Evolutionary conservation across 2,797 vertebrate genomes (phyloP).

Genomic region (Astyanax mexicanus): DNA sequence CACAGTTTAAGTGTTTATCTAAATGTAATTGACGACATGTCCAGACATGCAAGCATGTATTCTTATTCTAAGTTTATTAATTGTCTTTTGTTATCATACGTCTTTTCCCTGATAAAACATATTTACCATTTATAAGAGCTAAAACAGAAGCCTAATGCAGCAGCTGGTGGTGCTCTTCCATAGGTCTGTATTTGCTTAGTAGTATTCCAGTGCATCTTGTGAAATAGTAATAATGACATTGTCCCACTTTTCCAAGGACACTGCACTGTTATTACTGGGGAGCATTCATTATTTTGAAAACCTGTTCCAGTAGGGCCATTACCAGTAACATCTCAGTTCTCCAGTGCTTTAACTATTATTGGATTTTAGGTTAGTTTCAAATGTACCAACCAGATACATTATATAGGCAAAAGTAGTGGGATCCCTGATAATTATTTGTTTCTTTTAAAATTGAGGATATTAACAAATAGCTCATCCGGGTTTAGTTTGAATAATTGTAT

Average conservation of each 20-base stretch:
- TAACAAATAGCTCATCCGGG: no score
- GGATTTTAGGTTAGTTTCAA: background rate
- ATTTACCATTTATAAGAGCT: background rate
- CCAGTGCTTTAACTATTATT: background rate
- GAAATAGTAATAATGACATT: slow-evolving; percentile 15
- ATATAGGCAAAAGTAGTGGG: no score
- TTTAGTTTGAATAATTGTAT: no score
- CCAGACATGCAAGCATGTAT: background rate
- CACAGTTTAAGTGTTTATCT: no score
- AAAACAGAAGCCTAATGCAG: background rate
- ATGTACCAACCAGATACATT: no score
- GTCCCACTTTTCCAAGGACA: slow-evolving; percentile 12
- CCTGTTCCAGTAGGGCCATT: background rate
- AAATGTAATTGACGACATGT: background rate
- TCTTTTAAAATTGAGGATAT: no score
- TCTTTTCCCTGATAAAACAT: background rate
- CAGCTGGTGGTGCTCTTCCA: background rate
- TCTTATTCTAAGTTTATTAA: background rate
- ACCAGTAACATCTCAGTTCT: background rate
- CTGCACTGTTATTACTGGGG: background rate
- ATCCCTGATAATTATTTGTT: no score
- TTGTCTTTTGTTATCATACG: background rate
- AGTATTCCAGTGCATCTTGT: background rate
- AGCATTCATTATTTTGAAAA: background rate
- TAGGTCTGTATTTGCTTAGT: background rate